Conservation (phyloP, 1,140 invertebrate species). For the Drosophila micromelanica region DNA sequence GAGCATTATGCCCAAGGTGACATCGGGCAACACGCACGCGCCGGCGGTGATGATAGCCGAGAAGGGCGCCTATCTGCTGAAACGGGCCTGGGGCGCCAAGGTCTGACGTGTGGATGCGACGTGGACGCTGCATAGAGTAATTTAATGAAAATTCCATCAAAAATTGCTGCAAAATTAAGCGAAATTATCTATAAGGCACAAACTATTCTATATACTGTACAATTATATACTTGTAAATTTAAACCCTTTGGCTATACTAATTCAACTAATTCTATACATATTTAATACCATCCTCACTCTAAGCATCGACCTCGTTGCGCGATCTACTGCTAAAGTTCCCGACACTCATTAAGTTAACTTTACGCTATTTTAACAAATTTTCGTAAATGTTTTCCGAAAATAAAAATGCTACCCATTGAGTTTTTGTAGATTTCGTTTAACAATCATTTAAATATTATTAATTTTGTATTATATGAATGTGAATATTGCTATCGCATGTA, state of each 20-base stretch:
- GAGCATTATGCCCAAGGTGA: slow-evolving; percentile 88
- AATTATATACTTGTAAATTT: slow-evolving; percentile 18
- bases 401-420: slow-evolving; percentile 33
- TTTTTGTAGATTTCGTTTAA: slow-evolving; percentile 57
- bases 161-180: slow-evolving; percentile 52
- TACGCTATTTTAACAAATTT: slow-evolving; percentile 46
- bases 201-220: slow-evolving; percentile 26
- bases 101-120: slow-evolving; percentile 83
- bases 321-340: slow-evolving; percentile 27
- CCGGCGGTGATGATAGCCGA: slow-evolving; percentile 88
- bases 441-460: slow-evolving; percentile 59
- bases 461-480: slow-evolving; percentile 64
- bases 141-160: slow-evolving; percentile 64
- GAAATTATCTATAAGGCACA: slow-evolving; percentile 63
- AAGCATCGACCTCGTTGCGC: slow-evolving; percentile 54
- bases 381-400: slow-evolving; percentile 28
- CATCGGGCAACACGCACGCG: slow-evolving; percentile 88
- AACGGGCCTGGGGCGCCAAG: slow-evolving; percentile 87
- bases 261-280: slow-evolving; percentile 25
- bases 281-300: slow-evolving; percentile 35
- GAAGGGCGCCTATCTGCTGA: slow-evolving; percentile 88
- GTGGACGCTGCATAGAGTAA: slow-evolving; percentile 84
- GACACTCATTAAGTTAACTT: slow-evolving; percentile 42
- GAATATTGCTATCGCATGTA: slow-evolving; percentile 67
- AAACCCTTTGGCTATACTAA: slow-evolving; percentile 35